phyloP scores from a whole-genome alignment of 2,888 invertebrate species.

The Acleris sparsana region DNA sequence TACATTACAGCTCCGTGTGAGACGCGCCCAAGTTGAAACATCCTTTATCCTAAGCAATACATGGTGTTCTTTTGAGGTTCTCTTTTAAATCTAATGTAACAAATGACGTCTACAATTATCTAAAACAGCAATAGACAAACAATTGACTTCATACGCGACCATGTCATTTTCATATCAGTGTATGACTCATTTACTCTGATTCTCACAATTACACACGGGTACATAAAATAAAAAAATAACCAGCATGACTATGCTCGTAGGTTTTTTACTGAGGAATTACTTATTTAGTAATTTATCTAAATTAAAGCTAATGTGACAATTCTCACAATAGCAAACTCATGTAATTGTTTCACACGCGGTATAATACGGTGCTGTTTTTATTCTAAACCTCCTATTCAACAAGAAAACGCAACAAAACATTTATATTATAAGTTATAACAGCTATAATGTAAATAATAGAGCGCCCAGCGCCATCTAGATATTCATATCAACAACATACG shows the following conservation, averaged over 20 bases:
- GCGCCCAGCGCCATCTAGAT: neutral
- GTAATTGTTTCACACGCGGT: constrained; percentile 12
- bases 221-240: neutral
- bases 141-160: no score
- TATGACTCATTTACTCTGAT: neutral
- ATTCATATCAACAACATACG: neutral
- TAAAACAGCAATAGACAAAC: no score
- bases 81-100: no score
- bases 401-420: neutral
- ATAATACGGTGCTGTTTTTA: neutral
- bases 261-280: constrained; percentile 8
- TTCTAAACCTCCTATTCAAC: neutral
- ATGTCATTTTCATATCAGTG: no score
- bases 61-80: no score
- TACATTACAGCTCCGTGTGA: no score
- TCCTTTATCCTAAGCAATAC: no score
- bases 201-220: constrained; percentile 11
- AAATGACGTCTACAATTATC: no score
- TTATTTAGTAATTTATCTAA: constrained; percentile 17
- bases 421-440: neutral
- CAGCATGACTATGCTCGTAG: neutral
- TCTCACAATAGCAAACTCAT: neutral
- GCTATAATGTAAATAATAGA: no score
- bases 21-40: no score
- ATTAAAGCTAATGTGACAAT: constrained; percentile 14